A percentile compares a stretch with the other conserved stretches of the same genome.
Evolutionary conservation across 2,888 invertebrate species (phyloP).

Genomic region (Neoascia interrupta): DNA sequence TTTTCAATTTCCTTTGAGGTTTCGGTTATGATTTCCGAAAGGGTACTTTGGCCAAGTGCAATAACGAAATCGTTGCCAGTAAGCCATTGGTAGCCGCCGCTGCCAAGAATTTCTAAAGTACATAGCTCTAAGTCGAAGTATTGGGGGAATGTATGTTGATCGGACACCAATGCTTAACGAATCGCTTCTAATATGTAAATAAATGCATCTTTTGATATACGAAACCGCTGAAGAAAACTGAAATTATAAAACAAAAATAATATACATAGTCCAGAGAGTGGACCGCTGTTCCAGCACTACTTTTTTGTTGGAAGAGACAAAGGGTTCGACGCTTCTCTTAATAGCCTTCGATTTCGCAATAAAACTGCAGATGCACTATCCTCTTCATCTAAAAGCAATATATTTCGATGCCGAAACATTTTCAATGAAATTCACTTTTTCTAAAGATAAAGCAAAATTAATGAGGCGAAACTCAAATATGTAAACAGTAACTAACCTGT

Average conservation of each 20-base stretch:
- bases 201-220: not conserved
- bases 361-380: not conserved
- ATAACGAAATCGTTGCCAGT: conserved; percentile 2
- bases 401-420: not conserved
- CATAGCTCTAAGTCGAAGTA: no score
- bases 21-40: not conserved
- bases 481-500: no score
- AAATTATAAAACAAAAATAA: not conserved
- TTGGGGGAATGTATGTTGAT: no score
- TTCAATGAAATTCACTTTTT: no score
- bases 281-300: no score
- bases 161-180: not conserved
- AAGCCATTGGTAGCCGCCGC: not conserved
- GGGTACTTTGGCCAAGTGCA: not conserved
- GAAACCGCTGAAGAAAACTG: conserved; percentile 7
- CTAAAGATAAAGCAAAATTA: no score
- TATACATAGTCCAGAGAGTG: not conserved
- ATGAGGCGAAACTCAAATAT: no score
- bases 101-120: not conserved
- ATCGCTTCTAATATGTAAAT: not conserved
- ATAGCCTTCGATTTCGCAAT: not conserved
- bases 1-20: not conserved
- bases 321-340: no score
- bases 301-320: no score
- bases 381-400: conserved; percentile 11